These are phyloP conservation scores for Lethocerus indicus DNA, from an alignment of 1,140 invertebrate genomes.

Conservation along the genomic window DNA sequence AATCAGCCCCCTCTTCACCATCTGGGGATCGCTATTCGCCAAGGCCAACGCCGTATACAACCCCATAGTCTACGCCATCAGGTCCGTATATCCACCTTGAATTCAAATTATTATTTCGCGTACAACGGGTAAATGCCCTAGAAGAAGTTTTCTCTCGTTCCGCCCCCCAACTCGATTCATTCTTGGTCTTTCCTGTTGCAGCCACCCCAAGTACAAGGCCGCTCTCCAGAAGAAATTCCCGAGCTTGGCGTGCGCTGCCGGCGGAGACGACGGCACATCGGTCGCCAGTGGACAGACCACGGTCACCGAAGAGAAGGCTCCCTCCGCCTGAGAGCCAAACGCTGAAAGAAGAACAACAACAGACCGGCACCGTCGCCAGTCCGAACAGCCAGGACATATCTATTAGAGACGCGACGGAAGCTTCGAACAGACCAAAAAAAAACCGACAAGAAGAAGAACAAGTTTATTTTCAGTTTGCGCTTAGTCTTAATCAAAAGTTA, in stretches of 20 bases:
- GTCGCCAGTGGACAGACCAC: constrained; percentile 15
- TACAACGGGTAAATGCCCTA: neutral
- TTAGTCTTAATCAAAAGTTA: no score
- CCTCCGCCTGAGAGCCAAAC: no score
- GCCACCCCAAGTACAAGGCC: constrained; percentile 58
- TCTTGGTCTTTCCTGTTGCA: constrained; percentile 22
- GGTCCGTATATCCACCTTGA: constrained; percentile 24
- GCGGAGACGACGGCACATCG: constrained; percentile 7
- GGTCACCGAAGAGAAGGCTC: constrained; percentile 15
- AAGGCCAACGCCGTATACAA: constrained; percentile 66
- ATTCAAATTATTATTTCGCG: neutral
- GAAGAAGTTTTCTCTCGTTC: neutral
- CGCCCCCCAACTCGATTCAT: neutral
- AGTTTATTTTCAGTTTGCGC: no score
- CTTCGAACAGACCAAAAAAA: no score
- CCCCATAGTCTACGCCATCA: constrained; percentile 68
- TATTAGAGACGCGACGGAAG: no score
- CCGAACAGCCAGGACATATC: no score
- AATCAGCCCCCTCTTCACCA: constrained; percentile 52
- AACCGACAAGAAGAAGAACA: no score
- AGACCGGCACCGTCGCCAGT: no score
- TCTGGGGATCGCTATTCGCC: constrained; percentile 62
- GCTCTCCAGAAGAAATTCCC: constrained; percentile 55
- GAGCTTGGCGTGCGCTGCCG: constrained; percentile 17
- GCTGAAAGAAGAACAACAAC: no score